Conservation (phyloP, 2,888 invertebrate species). For the Mimas tiliae region DNA sequence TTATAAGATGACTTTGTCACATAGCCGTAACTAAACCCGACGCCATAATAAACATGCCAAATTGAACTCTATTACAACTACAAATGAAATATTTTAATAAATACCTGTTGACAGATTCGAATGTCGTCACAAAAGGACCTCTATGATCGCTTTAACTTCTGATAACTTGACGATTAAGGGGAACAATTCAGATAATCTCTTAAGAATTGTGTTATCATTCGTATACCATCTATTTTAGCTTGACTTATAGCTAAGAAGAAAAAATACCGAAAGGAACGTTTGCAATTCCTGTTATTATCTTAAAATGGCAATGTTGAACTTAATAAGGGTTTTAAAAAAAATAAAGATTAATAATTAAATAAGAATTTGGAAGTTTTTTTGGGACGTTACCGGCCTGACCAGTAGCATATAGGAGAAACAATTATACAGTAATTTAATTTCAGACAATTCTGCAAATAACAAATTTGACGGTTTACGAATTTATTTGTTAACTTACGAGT, state of each 20-base stretch:
- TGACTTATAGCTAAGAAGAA: conserved; percentile 26
- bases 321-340: not conserved
- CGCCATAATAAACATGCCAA: conserved; percentile 46
- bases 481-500: no score
- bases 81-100: conserved; percentile 48
- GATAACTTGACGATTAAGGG: conserved; percentile 55
- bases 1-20: conserved; percentile 83
- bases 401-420: no score
- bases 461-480: no score
- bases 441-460: no score
- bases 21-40: conserved; percentile 68
- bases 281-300: not conserved
- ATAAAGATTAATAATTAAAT: not conserved
- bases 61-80: conserved; percentile 54
- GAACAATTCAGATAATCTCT: conserved; percentile 50
- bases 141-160: conserved; percentile 42
- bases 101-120: conserved; percentile 45
- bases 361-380: no score
- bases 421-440: no score
- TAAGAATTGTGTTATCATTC: conserved; percentile 43
- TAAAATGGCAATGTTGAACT: not conserved
- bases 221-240: conserved; percentile 14
- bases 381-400: no score
- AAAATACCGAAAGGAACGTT: conserved; percentile 12
- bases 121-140: conserved; percentile 46